Evolutionary conservation across 1,140 invertebrate genomes (phyloP), one percentile per base, ranked within the genome.

Genomic region (Drosophila serrata): DNA sequence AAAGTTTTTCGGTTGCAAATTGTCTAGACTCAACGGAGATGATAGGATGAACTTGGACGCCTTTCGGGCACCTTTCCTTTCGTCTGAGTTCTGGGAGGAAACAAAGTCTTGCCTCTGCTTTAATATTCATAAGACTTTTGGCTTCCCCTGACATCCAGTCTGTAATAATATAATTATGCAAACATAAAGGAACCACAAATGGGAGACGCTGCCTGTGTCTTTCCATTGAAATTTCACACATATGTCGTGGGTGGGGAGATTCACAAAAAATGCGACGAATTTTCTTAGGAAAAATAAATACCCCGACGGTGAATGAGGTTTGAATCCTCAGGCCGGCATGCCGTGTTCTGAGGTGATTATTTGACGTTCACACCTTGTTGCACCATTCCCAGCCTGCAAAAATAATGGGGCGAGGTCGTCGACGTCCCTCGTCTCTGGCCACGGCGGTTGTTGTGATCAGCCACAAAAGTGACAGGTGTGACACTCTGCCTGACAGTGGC

Each of bases 291-390:
- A 87, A 87, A 84, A 49, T 80, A 84, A 88, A 87, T 40, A 87
- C n/a, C n/a, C n/a, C 46, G 8, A 5, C 29, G 19, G 29, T 19
- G 58, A 39, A 60, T 19, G 58, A 39, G 57, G 72, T 33, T 31
- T 33, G 64, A 56, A 17, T 59, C 48, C 15, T 56, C 9, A 19
- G 43, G 61, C 65, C 56, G 65, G 56, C 67, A 80, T 87, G 70
- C 69, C 84, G 80, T 82, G 85, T 78, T 73, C 61, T 45, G 61
- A 84, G 85, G 80, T 84, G 80, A 88, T 88, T 88, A 90, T 88
- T 88, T 90, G 84, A 88, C 80, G 85, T 88, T 90, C 85, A 90
- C 84, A 88, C 85, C 85, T 88, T 82, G 84, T 87, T 76, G 74
- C 74, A 24, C 4, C 53, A 17, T 6, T 29, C 13, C 61, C 63